phyloP scores from a whole-genome alignment of 1,140 invertebrate genomes.

The Drosophila nigromelanica region DNA sequence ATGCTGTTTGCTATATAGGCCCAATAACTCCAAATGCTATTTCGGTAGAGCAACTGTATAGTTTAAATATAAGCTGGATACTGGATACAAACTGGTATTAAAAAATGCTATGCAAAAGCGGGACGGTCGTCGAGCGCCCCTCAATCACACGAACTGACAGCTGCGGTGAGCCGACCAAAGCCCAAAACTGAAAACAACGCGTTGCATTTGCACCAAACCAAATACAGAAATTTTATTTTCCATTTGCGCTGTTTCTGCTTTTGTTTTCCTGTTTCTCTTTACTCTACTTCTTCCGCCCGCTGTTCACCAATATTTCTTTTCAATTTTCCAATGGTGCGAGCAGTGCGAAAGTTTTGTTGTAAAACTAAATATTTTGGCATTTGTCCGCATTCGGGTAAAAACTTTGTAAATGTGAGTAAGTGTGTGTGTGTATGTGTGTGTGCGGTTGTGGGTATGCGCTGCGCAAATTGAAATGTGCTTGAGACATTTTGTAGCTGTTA shows the following conservation, averaged over 20 bases:
- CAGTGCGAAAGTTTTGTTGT: slow-evolving; percentile 58
- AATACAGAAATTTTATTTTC: slow-evolving; percentile 47
- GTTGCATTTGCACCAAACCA: slow-evolving; percentile 30
- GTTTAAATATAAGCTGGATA: slow-evolving; percentile 14
- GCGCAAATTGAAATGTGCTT: slow-evolving; percentile 78
- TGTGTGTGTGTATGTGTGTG: slow-evolving; percentile 21
- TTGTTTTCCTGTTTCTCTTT: slow-evolving; percentile 17
- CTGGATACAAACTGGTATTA: slow-evolving; percentile 53
- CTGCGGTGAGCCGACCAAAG: slow-evolving; percentile 50
- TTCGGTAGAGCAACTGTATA: slow-evolving; percentile 4
- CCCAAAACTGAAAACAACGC: slow-evolving; percentile 31
- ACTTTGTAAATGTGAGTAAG: slow-evolving; percentile 39
- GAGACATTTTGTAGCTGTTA: slow-evolving; percentile 72
- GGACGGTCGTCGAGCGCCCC: slow-evolving; percentile 20
- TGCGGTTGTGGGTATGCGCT: not conserved
- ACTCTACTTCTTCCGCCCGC: slow-evolving; percentile 11
- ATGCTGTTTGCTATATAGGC: not conserved
- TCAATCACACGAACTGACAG: slow-evolving; percentile 68
- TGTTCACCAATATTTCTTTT: slow-evolving; percentile 76
- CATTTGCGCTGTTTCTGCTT: slow-evolving; percentile 32
- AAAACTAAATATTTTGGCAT: slow-evolving; percentile 81
- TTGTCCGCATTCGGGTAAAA: slow-evolving; percentile 64
- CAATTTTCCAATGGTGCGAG: slow-evolving; percentile 55
- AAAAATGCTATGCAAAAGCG: slow-evolving; percentile 37
- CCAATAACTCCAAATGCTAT: slow-evolving; percentile 1